Evolutionary conservation across 2,888 invertebrate genomes (phyloP), one percentile per base, ranked within the genome.

Genomic region (Ditula angustiorana): DNA sequence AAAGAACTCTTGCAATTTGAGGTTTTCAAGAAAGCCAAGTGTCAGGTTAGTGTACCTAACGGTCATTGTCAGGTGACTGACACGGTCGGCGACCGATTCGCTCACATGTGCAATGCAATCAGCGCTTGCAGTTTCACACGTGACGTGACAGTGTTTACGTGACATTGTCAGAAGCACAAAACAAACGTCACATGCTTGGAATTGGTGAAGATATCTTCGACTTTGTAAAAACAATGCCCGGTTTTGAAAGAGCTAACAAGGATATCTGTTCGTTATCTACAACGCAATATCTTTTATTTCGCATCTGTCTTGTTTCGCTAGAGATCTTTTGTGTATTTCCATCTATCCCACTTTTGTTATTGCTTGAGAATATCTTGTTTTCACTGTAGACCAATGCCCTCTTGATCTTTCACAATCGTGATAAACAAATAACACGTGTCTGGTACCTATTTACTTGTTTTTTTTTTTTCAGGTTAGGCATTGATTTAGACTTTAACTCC

Each of bases 21-120:
- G 19, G 10, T 10, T 41, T 41, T 41, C 41, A 19, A 41, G 10
- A 41, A 19, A 41, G 19, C 19, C 41, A 10, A 1, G 41, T 41
- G 41, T 41, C 41, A 41, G 41, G 41, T 41, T 19, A 41, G 41
- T 19, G 41, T 16, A 41, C 41, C 19, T 41, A 41, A 41, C 41
- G 41, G 41, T 41, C 41, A 41, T 41, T 41, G 19, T 41, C 41
- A 19, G 19, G 33, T n/a, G n/a, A n/a, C n/a, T n/a, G 33, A 5
- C 37, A 0, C 19, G 19, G 19, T 19, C 41, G 41, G 41, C 8
- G 41, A 19, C 41, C 41, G 41, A 41, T 41, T 41, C 2, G 10
- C 19, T 41, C 10, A 16, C 16, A 16, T 16, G 16, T n/a, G 13
- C 37, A 16, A 2, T 4, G 13, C 13, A 11, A n/a, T 10, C 19